These are phyloP conservation scores for Leguminivora glycinivorella DNA, from an alignment of 1,140 invertebrate genomes.

Conservation along the genomic window DNA sequence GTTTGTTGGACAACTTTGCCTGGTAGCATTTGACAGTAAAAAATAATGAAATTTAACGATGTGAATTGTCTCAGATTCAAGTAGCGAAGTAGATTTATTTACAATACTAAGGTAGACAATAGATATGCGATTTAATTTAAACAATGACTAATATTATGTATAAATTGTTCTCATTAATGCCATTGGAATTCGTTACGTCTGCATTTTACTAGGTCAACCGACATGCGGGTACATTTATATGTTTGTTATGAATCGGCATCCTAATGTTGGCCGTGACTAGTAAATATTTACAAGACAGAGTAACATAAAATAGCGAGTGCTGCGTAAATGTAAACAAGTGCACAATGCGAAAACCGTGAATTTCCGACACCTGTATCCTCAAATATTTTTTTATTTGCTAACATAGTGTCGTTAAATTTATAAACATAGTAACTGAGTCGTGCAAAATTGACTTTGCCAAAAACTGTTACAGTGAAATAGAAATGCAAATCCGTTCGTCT, in stretches of 20 bases:
- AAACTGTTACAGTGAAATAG: neutral
- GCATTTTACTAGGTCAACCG: constrained; percentile 41
- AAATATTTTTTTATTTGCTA: neutral
- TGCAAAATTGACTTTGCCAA: neutral
- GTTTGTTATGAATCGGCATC: constrained; percentile 1
- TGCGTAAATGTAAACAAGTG: constrained; percentile 24
- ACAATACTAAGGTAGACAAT: neutral
- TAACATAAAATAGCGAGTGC: constrained; percentile 8
- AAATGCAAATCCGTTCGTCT: constrained; percentile 17
- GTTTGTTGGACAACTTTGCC: neutral
- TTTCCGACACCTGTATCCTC: constrained; percentile 36
- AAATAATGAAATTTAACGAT: neutral
- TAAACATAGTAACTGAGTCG: neutral
- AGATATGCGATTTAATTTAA: constrained; percentile 29
- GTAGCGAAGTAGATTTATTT: neutral
- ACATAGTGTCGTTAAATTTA: neutral
- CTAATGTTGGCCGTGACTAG: constrained; percentile 10
- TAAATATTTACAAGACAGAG: constrained; percentile 11
- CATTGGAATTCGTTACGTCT: constrained; percentile 49
- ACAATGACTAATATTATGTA: constrained; percentile 32
- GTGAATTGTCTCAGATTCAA: neutral
- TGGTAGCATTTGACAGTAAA: neutral
- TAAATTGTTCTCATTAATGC: constrained; percentile 35
- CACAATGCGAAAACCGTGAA: constrained; percentile 32
- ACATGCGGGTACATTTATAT: constrained; percentile 30